Base-by-base conservation (phyloP, 1,140 invertebrate genomes). In the Gyrodactylus salaris region DNA sequence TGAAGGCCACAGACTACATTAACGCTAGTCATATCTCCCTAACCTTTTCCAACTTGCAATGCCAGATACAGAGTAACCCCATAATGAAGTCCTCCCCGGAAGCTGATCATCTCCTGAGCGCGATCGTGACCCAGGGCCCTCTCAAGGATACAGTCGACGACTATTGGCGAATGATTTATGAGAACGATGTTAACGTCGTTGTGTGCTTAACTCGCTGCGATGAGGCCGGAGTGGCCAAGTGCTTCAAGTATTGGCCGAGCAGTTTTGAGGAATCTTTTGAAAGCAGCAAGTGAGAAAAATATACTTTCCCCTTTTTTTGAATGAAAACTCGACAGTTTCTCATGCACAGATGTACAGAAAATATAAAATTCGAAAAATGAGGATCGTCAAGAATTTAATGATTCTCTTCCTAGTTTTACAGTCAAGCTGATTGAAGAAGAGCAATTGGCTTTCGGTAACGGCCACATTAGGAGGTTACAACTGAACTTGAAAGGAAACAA, bases 131-230 rank as follows among this genome's bases (percentile, higher is more conserved):
- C 23, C 68, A 69, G 23, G 68, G 68, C 7, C 68, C 68, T 21
- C 20, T 69, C 2, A 69, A 69, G 19, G 68, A 69, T 7, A 69
- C 68, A 2, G 1, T 69, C 24, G 19, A 19, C 24, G 68, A 69
- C 23, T 69, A 21, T 69, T 69, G 68, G 68, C 68, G 23, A 69
- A 69, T 69, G 68, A 69, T 69, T 21, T 69, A 23, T 19, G 68
- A 69, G 23, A 69, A 69, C 2, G 23, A 69, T 69, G 21, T 69
- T 21, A 7, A 7, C 20, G 24, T 21, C 7, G 24, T 69, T 69
- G 68, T 69, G 7, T n/a, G 19, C 2, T 69, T 69, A 69, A 69
- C 68, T 16, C 19, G 68, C 7, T n/a, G 7, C 7, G 34, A 54
- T 54, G 34, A 54, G n/a, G 34, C 34, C n/a, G 34, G 34, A 7